phyloP scores from a whole-genome alignment of 2,113 vertebrate species.

The Perccottus glenii region DNA sequence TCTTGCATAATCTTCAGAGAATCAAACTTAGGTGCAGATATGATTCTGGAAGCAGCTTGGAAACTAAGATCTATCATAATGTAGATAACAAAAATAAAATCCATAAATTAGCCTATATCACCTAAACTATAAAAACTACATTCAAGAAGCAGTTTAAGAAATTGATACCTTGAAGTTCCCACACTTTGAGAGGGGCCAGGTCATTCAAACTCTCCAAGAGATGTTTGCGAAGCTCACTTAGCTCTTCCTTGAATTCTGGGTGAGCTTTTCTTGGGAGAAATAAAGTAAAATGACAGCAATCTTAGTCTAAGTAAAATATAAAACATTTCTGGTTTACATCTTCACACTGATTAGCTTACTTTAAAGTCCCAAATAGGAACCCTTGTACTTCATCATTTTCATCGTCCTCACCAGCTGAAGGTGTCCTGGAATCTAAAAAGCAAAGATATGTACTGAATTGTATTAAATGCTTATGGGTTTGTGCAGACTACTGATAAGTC shows the following conservation, averaged over 20 bases:
- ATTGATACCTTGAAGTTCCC: constrained; percentile 92
- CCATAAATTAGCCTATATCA: background rate
- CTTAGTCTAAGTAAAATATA: background rate
- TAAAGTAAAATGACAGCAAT: constrained; percentile 11
- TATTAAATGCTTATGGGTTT: constrained; percentile 4
- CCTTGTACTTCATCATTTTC: constrained; percentile 88
- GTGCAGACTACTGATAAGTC: constrained; percentile 13
- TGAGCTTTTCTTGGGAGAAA: constrained; percentile 81
- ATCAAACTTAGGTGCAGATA: constrained; percentile 87
- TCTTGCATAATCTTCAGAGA: constrained; percentile 92
- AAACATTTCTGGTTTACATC: background rate
- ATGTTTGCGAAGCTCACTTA: constrained; percentile 87
- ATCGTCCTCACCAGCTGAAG: constrained; percentile 71
- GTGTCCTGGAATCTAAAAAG: constrained; percentile 79
- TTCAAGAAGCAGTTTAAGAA: background rate
- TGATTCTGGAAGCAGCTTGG: constrained; percentile 90
- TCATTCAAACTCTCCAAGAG: constrained; percentile 88
- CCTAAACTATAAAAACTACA: background rate
- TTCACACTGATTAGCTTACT: constrained; percentile 76
- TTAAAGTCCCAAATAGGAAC: constrained; percentile 90
- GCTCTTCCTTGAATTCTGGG: constrained; percentile 85
- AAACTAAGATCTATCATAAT: constrained; percentile 90
- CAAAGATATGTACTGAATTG: constrained; percentile 17
- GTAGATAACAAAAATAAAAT: constrained; percentile 11
- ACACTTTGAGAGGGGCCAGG: constrained; percentile 92